A percentile compares a stretch with the other conserved stretches of the same genome.
These are phyloP conservation scores for Oophaga pumilio DNA, from an alignment of 2,113 vertebrate species.

Conservation along the genomic window DNA sequence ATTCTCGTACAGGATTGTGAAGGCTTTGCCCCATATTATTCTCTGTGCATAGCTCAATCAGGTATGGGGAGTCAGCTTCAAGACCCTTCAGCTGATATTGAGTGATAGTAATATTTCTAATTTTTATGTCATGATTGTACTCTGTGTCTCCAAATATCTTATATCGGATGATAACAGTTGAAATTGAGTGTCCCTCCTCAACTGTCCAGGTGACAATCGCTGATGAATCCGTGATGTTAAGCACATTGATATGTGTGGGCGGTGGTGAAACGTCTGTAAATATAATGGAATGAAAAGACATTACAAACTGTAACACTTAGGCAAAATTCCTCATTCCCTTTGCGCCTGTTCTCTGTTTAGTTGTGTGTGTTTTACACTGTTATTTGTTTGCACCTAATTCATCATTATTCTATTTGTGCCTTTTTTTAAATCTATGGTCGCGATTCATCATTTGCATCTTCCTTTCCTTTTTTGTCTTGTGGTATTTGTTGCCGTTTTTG, in stretches of 20 bases:
- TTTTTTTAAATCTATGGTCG: too few relatives aligned
- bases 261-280: conserved; percentile 78
- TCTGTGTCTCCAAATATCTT: conserved; percentile 75
- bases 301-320: not conserved
- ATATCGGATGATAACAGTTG: conserved; percentile 79
- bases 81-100: conserved; percentile 82
- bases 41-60: conserved; percentile 79
- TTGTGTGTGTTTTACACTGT: too few relatives aligned
- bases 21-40: conserved; percentile 83
- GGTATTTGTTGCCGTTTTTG: too few relatives aligned
- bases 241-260: conserved; percentile 77
- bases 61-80: conserved; percentile 76
- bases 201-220: conserved; percentile 80
- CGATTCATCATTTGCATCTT: too few relatives aligned
- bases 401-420: too few relatives aligned
- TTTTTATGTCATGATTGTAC: conserved; percentile 81
- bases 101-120: conserved; percentile 74
- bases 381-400: too few relatives aligned
- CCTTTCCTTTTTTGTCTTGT: too few relatives aligned
- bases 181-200: conserved; percentile 82
- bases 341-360: too few relatives aligned
- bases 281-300: conserved; percentile 56
- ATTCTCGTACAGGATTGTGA: conserved; percentile 66
- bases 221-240: conserved; percentile 81
- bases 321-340: too few relatives aligned